Evolutionary conservation across 2,888 invertebrate genomes (phyloP).

Genomic region (Xestia ashworthii): DNA sequence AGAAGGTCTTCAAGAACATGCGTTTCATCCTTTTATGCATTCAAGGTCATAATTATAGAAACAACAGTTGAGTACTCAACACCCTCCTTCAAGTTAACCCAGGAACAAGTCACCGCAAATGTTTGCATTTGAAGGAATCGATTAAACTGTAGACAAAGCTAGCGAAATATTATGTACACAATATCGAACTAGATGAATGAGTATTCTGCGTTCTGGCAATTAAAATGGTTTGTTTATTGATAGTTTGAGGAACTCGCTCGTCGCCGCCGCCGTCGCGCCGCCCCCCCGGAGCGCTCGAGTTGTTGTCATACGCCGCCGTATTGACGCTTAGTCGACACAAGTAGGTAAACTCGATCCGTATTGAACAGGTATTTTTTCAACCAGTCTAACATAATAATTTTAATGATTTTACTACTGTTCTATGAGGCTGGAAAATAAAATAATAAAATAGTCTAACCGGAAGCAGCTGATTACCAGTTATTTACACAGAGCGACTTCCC

Average conservation of each 20-base stretch:
- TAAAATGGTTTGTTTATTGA: slow-evolving; percentile 11
- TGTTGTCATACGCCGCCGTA: neutral
- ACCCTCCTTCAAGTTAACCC: too few species aligned
- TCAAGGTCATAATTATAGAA: too few species aligned
- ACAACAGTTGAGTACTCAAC: neutral
- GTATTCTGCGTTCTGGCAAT: neutral
- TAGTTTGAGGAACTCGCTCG: too few species aligned
- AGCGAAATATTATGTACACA: neutral
- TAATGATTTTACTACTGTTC: too few species aligned
- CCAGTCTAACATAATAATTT: neutral
- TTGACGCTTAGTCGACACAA: neutral
- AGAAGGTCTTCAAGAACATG: too few species aligned
- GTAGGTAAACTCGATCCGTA: neutral
- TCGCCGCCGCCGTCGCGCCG: too few species aligned
- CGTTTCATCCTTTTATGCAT: neutral
- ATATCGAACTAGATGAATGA: neutral
- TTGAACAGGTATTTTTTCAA: neutral
- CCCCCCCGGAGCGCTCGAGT: neutral
- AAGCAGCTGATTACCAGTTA: neutral
- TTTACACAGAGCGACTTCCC: too few species aligned
- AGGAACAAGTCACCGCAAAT: neutral
- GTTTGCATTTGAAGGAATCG: neutral
- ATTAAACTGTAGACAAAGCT: neutral
- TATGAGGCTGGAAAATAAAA: too few species aligned
- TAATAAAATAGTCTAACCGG: neutral